Base-by-base conservation (phyloP, 2,113 vertebrate genomes). In the Tangachromis dhanisi region DNA sequence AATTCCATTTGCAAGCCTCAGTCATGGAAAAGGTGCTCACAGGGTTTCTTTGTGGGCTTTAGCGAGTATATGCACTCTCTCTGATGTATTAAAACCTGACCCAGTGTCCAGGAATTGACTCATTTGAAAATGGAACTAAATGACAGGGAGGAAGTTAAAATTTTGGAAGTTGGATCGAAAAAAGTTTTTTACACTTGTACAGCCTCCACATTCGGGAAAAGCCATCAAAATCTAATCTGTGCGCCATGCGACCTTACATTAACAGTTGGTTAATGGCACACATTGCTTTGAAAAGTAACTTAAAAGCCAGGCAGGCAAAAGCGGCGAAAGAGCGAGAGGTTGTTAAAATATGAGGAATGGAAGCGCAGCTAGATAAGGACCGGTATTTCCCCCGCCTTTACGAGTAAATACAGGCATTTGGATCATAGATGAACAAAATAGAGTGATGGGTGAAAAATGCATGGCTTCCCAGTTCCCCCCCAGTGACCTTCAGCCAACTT, bases 1-100 rank as follows among this genome's bases (percentile, higher is more conserved):
- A 93, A 95, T 95, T 95, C 93, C 93, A 90, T 92, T 93, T 93
- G 87, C 79, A 87, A 92, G 87, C 53, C 66, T 85, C 86, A 63
- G 73, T 92, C 84, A 83, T 87, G 85, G 86, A 94, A 89, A 68
- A 91, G 90, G 91, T 93, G 93, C 87, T 92, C 90, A 85, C 54
- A 89, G 55, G 83, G 86, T 85, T 87, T 92, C 85, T 90, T 93
- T 92, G 87, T 90, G 83, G 83, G 78, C 66, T 90, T 87, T 85
- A 85, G 84, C 66, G 19, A 92, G 84, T 91, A 57, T 73, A 88
- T 59, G 66, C 38, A 47, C 87, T 53, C 84, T 83, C 85, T 88
- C 78, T 79, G 84, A 88, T 90, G 85, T 79, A 92, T 90, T 89
- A 83, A 91, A 88, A 83, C 57, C 88, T 90, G 82, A 88, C 86